Conservation (phyloP, 2,888 invertebrate genomes). For the Limnephilus rhombicus region DNA sequence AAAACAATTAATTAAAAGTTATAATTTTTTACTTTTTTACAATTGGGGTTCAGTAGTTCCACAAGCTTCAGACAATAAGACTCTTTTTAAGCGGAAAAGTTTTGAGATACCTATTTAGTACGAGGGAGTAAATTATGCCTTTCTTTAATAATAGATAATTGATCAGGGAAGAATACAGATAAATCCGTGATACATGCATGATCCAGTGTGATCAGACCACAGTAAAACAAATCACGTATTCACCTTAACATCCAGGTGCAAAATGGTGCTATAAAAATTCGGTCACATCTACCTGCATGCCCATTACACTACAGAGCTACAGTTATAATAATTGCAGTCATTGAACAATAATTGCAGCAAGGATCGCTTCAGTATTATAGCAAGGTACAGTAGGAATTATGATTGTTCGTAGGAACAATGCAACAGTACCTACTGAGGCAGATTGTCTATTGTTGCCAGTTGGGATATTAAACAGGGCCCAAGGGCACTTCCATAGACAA, state of each 20-base stretch:
- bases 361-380: background rate
- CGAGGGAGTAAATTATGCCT: too few relatives aligned
- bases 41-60: too few relatives aligned
- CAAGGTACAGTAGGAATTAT: background rate
- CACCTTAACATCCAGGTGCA: background rate
- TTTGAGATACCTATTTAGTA: too few relatives aligned
- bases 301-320: background rate
- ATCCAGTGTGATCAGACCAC: background rate
- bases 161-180: too few relatives aligned
- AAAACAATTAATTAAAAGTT: too few relatives aligned
- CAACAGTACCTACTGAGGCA: background rate
- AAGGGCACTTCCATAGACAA: background rate
- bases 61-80: too few relatives aligned
- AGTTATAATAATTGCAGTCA: conserved; percentile 3
- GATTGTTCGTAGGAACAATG: conserved; percentile 3
- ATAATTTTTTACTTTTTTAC: too few relatives aligned
- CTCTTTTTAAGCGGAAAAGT: too few relatives aligned
- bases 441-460: conserved; percentile 20
- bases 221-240: background rate
- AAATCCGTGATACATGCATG: background rate
- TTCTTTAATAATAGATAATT: too few relatives aligned
- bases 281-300: background rate
- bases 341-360: conserved; percentile 4
- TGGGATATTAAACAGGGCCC: conserved; percentile 8
- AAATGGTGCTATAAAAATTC: background rate